Evolutionary conservation across 2,797 vertebrate species (phyloP).

Genomic region (Jordanella pulchra): DNA sequence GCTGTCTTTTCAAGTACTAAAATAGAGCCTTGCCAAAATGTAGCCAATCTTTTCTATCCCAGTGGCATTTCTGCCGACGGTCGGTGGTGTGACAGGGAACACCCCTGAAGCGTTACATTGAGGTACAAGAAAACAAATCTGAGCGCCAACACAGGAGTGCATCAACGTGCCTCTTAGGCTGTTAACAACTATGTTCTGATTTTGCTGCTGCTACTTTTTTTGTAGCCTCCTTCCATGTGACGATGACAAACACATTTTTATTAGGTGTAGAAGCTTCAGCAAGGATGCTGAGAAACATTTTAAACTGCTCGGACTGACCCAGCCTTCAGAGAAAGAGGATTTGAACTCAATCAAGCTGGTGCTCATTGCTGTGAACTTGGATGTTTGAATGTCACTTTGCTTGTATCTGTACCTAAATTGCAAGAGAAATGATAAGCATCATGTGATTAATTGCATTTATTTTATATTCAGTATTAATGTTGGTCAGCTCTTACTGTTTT

Average conservation of each 20-base stretch:
- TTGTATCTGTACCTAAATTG: slow-evolving; percentile 88
- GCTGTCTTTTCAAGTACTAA: slow-evolving; percentile 58
- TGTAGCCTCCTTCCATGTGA: slow-evolving; percentile 76
- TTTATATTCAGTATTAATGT: slow-evolving; percentile 99
- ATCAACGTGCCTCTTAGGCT: slow-evolving; percentile 58
- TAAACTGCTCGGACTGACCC: slow-evolving; percentile 71
- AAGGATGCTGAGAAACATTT: slow-evolving; percentile 54
- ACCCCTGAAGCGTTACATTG: slow-evolving; percentile 38
- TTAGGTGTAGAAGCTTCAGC: slow-evolving; percentile 60
- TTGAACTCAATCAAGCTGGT: slow-evolving; percentile 74
- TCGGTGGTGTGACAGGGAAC: slow-evolving; percentile 76
- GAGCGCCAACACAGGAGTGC: slow-evolving; percentile 20
- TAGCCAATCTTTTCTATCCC: slow-evolving; percentile 53
- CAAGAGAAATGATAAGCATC: slow-evolving; percentile 76
- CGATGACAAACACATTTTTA: slow-evolving; percentile 72
- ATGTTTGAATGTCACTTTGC: slow-evolving; percentile 93
- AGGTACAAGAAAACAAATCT: not conserved
- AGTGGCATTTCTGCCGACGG: slow-evolving; percentile 59
- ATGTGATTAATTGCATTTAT: slow-evolving; percentile 96
- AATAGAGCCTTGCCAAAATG: slow-evolving; percentile 65
- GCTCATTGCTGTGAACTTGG: slow-evolving; percentile 85
- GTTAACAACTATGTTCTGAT: slow-evolving; percentile 71
- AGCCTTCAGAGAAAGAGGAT: slow-evolving; percentile 65
- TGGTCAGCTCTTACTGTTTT: slow-evolving; percentile 94
- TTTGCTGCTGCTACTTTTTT: slow-evolving; percentile 85